These are phyloP conservation scores for Scolanthus callimorphus DNA, from an alignment of 92 coral and sea anemone species.

Conservation along the genomic window DNA sequence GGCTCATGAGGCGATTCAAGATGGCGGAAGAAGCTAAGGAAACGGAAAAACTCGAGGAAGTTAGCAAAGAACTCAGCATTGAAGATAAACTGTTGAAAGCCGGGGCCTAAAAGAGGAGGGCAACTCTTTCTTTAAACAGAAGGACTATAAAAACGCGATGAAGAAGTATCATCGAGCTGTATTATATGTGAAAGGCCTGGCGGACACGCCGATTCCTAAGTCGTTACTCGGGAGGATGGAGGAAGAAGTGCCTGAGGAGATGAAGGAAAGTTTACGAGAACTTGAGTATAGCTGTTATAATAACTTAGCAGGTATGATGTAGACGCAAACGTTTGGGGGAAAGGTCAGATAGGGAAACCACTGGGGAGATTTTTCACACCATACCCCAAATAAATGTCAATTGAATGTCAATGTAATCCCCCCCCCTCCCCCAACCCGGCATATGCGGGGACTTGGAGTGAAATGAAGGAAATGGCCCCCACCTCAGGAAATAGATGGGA, in stretches of 20 bases:
- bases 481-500: too few species aligned
- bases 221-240: constrained; percentile 1
- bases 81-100: constrained; percentile 68
- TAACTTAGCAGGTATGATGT: constrained; percentile 91
- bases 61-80: constrained; percentile 14
- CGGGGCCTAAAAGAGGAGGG: constrained; percentile 63
- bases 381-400: too few species aligned
- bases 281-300: constrained; percentile 64
- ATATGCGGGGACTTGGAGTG: too few species aligned
- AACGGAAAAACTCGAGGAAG: constrained; percentile 3
- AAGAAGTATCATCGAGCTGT: constrained; percentile 82
- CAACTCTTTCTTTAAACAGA: constrained; percentile 67
- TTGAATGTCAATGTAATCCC: too few species aligned
- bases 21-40: constrained; percentile 74
- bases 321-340: too few species aligned
- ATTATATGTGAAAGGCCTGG: constrained; percentile 71
- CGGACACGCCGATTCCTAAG: constrained; percentile 27
- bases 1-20: constrained; percentile 22
- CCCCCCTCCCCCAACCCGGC: too few species aligned
- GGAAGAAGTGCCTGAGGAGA: constrained; percentile 43
- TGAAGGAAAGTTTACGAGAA: constrained; percentile 36
- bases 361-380: too few species aligned
- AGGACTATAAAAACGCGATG: constrained; percentile 70
- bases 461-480: too few species aligned
- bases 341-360: too few species aligned